A percentile compares a stretch with the other conserved stretches of the same genome.
These are phyloP conservation scores for Idaea dimidiata DNA, from an alignment of 2,888 invertebrate genomes.

Conservation along the genomic window DNA sequence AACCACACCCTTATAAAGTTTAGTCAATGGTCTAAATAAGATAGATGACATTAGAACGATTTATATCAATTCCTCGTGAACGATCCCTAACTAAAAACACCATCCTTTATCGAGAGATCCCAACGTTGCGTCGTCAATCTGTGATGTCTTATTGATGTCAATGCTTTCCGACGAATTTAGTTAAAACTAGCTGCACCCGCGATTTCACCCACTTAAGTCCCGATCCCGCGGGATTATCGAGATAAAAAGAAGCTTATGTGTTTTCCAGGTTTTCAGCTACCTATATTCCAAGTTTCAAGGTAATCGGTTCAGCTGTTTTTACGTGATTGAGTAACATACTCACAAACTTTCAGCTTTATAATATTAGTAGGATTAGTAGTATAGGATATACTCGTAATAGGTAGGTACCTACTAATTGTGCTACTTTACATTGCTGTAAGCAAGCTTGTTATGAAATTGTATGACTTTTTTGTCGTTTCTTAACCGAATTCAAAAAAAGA, in stretches of 20 bases:
- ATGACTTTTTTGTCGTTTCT: too few relatives aligned
- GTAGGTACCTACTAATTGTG: too few relatives aligned
- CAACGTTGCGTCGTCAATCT: constrained; percentile 57
- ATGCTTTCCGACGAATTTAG: background rate
- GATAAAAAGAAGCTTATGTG: background rate
- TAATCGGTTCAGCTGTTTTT: too few relatives aligned
- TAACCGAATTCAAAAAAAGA: too few relatives aligned
- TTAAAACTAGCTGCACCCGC: background rate
- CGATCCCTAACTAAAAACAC: constrained; percentile 41
- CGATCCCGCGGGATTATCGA: background rate
- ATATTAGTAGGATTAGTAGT: too few relatives aligned
- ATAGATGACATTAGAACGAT: constrained; percentile 66
- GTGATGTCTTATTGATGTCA: constrained; percentile 25
- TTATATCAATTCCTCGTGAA: constrained; percentile 75
- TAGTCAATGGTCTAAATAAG: constrained; percentile 67
- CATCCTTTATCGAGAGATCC: constrained; percentile 59
- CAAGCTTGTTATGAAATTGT: too few relatives aligned
- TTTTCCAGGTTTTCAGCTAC: too few relatives aligned
- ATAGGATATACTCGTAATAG: too few relatives aligned
- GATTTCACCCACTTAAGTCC: background rate
- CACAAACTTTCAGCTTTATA: too few relatives aligned
- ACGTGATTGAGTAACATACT: too few relatives aligned
- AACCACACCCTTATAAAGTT: constrained; percentile 23
- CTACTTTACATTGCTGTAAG: too few relatives aligned
- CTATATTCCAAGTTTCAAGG: too few relatives aligned